Conservation (phyloP, 2,888 invertebrate species). For the Scaeva pyrastri region DNA sequence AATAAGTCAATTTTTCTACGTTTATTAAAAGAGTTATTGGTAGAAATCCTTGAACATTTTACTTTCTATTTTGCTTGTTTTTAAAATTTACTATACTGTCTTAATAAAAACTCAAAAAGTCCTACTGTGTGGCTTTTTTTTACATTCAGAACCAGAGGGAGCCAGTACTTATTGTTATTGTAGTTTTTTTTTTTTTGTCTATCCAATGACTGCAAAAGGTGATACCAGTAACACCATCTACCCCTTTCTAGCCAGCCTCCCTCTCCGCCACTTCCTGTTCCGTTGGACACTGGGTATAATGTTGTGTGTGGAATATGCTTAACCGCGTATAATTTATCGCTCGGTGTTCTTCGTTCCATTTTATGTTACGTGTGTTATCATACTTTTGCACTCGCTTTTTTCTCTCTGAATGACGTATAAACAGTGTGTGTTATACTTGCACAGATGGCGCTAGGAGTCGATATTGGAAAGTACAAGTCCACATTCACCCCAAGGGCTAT, state of each 20-base stretch:
- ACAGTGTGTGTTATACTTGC: too few species aligned
- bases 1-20: too few species aligned
- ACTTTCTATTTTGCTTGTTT: too few species aligned
- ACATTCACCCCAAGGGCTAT: constrained; percentile 50
- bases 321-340: constrained; percentile 70
- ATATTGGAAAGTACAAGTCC: constrained; percentile 50
- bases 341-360: constrained; percentile 37
- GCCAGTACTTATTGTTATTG: neutral
- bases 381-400: constrained; percentile 46
- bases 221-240: constrained; percentile 38
- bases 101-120: neutral
- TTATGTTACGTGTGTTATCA: constrained; percentile 54
- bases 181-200: constrained; percentile 8
- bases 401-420: constrained; percentile 3
- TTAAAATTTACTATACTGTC: too few species aligned
- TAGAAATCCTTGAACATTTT: too few species aligned
- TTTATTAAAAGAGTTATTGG: too few species aligned
- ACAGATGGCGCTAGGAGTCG: constrained; percentile 48
- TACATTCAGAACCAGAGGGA: constrained; percentile 27
- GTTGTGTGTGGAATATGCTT: constrained; percentile 59
- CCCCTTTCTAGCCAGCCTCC: neutral
- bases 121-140: constrained; percentile 18
- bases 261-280: neutral
- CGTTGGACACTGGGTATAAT: constrained; percentile 19
- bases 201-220: constrained; percentile 57